Evolutionary conservation across 2,797 vertebrate genomes (phyloP).

Genomic region (Echiichthys vipera): DNA sequence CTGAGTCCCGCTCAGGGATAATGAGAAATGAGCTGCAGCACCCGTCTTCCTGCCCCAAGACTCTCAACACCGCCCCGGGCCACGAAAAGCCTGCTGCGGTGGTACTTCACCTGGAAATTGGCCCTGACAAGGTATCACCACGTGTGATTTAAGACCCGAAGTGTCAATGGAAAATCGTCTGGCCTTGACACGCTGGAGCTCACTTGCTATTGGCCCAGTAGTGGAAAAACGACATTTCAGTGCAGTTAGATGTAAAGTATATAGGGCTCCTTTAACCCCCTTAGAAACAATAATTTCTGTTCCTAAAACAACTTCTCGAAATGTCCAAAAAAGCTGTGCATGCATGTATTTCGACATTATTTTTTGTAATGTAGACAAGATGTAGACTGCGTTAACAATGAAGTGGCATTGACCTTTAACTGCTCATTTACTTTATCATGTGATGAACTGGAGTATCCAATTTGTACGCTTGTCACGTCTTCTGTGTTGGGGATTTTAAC

Average conservation of each 20-base stretch:
- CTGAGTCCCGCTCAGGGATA: no score
- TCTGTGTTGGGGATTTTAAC: conserved; percentile 1
- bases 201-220: no score
- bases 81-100: no score
- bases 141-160: no score
- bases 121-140: no score
- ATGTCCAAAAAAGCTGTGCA: background rate
- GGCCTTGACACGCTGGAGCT: no score
- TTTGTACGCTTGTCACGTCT: background rate
- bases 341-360: background rate
- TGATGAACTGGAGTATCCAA: background rate
- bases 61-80: no score
- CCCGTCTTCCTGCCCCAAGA: no score
- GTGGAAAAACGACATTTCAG: no score
- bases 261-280: background rate
- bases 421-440: background rate
- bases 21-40: no score
- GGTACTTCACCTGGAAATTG: no score
- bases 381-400: background rate
- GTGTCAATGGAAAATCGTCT: no score
- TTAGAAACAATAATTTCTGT: background rate
- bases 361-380: background rate
- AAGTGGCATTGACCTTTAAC: background rate
- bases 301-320: background rate
- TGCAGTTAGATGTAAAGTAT: background rate